Evolutionary conservation across 2,888 invertebrate species (phyloP).

Genomic region (Acanthosepion esculentum): DNA sequence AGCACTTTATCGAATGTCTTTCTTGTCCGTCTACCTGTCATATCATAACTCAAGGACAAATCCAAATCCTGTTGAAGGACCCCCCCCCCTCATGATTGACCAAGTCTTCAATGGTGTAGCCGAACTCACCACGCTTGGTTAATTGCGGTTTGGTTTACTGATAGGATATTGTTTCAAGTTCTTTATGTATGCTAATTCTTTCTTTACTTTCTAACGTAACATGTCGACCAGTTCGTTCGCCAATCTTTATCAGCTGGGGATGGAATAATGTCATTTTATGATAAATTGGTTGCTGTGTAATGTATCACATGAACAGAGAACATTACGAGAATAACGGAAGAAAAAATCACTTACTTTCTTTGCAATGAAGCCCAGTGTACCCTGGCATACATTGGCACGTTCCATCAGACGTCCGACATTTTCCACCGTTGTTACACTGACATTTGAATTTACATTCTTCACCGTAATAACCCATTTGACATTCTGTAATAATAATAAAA

Average conservation of each 20-base stretch:
- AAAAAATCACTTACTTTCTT: neutral
- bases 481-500: neutral
- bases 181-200: no score
- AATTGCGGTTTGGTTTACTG: no score
- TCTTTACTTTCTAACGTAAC: no score
- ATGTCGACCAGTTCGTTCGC: neutral
- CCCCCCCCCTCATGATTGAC: no score
- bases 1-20: no score
- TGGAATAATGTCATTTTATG: no score
- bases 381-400: constrained; percentile 34
- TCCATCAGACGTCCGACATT: constrained; percentile 24
- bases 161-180: no score
- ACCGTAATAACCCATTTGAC: neutral
- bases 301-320: neutral
- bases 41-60: no score
- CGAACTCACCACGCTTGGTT: no score
- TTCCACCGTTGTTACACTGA: neutral
- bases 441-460: constrained; percentile 34
- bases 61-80: no score
- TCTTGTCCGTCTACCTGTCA: no score
- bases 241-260: neutral
- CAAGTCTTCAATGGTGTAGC: no score
- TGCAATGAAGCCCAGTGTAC: constrained; percentile 37
- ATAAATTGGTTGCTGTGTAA: neutral
- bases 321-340: neutral